phyloP scores from a whole-genome alignment of 2,888 invertebrate species.

The Sturmia bella region DNA sequence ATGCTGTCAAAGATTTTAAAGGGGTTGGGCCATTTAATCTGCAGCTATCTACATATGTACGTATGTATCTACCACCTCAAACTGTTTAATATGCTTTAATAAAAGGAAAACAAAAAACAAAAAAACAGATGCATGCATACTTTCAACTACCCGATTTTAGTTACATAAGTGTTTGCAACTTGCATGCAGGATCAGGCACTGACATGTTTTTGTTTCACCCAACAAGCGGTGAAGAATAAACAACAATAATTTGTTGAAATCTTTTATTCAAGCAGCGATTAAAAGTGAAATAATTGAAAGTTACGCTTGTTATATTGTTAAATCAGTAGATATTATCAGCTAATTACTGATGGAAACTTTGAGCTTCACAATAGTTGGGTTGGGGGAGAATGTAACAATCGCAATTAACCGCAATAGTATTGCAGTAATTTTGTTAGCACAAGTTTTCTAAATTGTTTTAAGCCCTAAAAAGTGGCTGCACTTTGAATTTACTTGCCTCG shows the following conservation, averaged over 20 bases:
- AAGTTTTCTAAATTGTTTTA: no score
- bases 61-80: conserved; percentile 26
- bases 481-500: no score
- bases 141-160: not conserved
- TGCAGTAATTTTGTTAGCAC: no score
- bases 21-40: conserved; percentile 55
- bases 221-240: not conserved
- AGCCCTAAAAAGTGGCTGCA: no score
- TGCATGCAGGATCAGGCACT: not conserved
- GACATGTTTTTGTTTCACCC: not conserved
- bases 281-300: no score
- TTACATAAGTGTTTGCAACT: not conserved
- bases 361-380: no score
- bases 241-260: not conserved
- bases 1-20: conserved; percentile 42
- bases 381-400: no score
- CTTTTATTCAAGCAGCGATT: no score
- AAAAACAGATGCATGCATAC: conserved; percentile 31
- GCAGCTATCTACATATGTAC: not conserved
- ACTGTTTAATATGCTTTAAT: conserved; percentile 16
- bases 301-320: no score
- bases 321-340: no score
- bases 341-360: no score
- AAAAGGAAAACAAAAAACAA: not conserved
- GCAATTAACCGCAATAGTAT: no score